Evolutionary conservation across 2,113 vertebrate genomes (phyloP).

Genomic region (Orthochromis indermauri): DNA sequence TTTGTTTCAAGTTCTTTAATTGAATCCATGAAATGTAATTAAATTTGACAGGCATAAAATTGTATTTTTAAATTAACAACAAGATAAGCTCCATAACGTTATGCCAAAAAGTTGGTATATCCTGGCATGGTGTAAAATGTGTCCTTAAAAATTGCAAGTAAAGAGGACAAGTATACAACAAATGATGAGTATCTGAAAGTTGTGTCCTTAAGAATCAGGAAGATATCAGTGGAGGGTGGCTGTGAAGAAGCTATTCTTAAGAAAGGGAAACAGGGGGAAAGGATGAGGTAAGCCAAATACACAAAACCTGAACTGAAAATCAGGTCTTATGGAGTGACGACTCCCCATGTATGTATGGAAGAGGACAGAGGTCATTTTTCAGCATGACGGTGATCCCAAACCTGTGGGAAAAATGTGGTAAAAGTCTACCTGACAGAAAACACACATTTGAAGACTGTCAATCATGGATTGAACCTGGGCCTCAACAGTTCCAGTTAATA

Average conservation of each 20-base stretch:
- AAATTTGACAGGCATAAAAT: neutral
- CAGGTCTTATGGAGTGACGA: neutral
- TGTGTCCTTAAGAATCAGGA: neutral
- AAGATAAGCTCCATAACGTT: neutral
- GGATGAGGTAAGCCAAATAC: neutral
- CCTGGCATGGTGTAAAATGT: neutral
- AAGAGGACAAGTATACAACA: neutral
- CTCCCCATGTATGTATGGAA: neutral
- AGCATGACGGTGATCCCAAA: neutral
- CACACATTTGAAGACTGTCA: neutral
- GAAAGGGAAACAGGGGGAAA: neutral
- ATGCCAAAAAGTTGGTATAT: neutral
- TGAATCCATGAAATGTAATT: neutral
- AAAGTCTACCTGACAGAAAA: neutral
- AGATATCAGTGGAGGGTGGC: neutral
- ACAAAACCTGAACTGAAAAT: neutral
- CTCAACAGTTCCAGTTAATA: too few species aligned
- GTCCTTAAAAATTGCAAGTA: neutral
- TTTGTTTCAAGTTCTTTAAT: neutral
- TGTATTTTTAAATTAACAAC: neutral
- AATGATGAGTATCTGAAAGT: neutral
- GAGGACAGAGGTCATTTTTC: neutral
- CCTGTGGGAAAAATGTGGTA: neutral
- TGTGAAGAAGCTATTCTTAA: neutral
- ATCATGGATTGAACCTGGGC: neutral